Evolutionary conservation across 2,888 invertebrate species (phyloP).

Genomic region (Ormia ochracea): DNA sequence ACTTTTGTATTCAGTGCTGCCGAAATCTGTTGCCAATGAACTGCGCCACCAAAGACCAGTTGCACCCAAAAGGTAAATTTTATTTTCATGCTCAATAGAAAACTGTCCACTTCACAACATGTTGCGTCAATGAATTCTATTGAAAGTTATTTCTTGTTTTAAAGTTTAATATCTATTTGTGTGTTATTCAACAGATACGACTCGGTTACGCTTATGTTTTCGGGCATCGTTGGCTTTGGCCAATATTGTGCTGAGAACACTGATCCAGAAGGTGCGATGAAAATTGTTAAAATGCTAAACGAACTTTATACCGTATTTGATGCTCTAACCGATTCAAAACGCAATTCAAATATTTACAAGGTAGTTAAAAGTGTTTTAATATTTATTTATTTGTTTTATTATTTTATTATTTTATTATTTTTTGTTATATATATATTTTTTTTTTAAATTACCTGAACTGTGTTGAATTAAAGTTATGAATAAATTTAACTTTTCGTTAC

Average conservation of each 20-base stretch:
- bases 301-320: slow-evolving; percentile 96
- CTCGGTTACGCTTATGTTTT: slow-evolving; percentile 94
- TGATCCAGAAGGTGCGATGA: slow-evolving; percentile 95
- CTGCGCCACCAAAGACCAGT: slow-evolving; percentile 94
- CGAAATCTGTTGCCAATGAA: slow-evolving; percentile 96
- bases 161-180: too few species aligned
- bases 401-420: too few species aligned
- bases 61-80: slow-evolving; percentile 86
- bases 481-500: too few species aligned
- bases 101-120: background rate
- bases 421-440: too few species aligned
- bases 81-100: background rate
- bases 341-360: slow-evolving; percentile 96
- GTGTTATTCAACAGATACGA: slow-evolving; percentile 86
- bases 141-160: background rate
- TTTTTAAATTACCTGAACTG: too few species aligned
- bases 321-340: slow-evolving; percentile 92
- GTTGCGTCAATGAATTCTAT: background rate
- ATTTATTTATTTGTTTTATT: background rate
- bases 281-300: slow-evolving; percentile 95
- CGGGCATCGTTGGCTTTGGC: slow-evolving; percentile 94
- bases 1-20: slow-evolving; percentile 94
- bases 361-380: slow-evolving; percentile 77
- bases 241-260: slow-evolving; percentile 93
- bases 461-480: too few species aligned